phyloP scores from a whole-genome alignment of 2,113 vertebrate genomes.

The Lepus europaeus region DNA sequence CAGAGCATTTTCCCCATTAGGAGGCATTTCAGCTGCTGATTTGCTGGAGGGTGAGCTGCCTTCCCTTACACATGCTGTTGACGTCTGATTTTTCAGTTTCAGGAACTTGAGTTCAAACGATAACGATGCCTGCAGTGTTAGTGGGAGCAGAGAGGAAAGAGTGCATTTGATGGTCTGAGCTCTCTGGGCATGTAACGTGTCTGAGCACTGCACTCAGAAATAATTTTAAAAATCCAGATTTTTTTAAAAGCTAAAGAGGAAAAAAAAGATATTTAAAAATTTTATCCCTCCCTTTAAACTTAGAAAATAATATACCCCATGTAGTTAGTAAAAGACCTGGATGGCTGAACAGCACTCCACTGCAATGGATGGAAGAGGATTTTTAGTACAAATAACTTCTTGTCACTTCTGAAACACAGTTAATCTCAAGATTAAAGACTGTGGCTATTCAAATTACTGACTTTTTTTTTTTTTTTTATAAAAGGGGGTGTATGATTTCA shows the following conservation, averaged over 20 bases:
- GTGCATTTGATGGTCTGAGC: neutral
- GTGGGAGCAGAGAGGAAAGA: conserved; percentile 22
- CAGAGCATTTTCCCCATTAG: neutral
- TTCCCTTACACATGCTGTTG: neutral
- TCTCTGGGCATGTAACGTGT: conserved; percentile 26
- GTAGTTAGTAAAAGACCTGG: neutral
- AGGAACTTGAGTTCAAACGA: conserved; percentile 5
- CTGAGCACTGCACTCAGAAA: conserved; percentile 39
- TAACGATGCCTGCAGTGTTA: neutral
- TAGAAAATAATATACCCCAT: neutral
- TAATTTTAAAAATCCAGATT: neutral
- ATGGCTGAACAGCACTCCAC: conserved; percentile 15
- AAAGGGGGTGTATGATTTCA: conserved; percentile 56
- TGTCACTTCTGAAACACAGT: conserved; percentile 67
- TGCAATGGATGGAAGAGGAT: neutral
- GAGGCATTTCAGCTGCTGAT: neutral
- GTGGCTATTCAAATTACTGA: conserved; percentile 52
- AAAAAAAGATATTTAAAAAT: neutral
- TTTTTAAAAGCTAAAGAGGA: neutral
- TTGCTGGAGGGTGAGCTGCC: neutral
- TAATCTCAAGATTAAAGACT: conserved; percentile 66
- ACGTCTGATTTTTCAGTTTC: conserved; percentile 35
- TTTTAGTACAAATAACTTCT: conserved; percentile 13
- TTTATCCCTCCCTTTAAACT: neutral
- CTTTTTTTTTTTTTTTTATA: conserved; percentile 56